Base-by-base conservation (phyloP, 2,888 invertebrate genomes). In the Sussaba pulchella region DNA sequence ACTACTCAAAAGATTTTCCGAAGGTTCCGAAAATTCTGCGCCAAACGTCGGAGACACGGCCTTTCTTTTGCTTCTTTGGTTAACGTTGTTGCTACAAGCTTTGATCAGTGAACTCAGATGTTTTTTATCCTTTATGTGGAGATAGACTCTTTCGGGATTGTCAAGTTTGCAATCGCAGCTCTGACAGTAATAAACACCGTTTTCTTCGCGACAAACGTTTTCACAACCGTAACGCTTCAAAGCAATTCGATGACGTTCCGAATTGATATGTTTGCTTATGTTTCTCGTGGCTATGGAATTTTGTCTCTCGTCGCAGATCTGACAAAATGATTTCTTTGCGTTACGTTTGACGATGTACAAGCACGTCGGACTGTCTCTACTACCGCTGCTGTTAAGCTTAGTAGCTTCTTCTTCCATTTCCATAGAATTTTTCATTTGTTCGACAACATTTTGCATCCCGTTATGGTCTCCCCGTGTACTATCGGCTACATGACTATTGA, bases 251-350 rank as follows among this genome's bases (percentile, higher is more conserved):
- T 80, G 79, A 14, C 67, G 43, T 5, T 21, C 12, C 1, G 31
- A 14, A 0, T 17, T 21, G 1, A 72, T 31, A 26, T 80, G 80
- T 0, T 69, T 47, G 9, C 43, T 26, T 0, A 74, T 6, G 6
- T 59, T 70, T 39, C 70, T 79, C 9, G 74, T 70, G 0, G 47
- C 19, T 0, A 79, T 12, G 0, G 36, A 17, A 2, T 36, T 19
- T n/a, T 64, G 24, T 1, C 1, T 24, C 10, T 50, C 54, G 19
- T 66, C 74, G 57, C 79, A 79, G 1, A 79, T 79, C 12, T 74
- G 64, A 9, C 79, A 79, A 50, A 66, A 70, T 0, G 79, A 79
- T 17, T 59, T 74, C 43, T 66, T 79, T 0, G 74, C 64, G 36
- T 75, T 79, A 14, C 31, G 70, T n/a, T 52, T 74, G 3, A 57